These are phyloP conservation scores for Theonella swinhoei DNA, from an alignment of 37 sponge, comb jelly and placozoan genomes.

Conservation along the genomic window DNA sequence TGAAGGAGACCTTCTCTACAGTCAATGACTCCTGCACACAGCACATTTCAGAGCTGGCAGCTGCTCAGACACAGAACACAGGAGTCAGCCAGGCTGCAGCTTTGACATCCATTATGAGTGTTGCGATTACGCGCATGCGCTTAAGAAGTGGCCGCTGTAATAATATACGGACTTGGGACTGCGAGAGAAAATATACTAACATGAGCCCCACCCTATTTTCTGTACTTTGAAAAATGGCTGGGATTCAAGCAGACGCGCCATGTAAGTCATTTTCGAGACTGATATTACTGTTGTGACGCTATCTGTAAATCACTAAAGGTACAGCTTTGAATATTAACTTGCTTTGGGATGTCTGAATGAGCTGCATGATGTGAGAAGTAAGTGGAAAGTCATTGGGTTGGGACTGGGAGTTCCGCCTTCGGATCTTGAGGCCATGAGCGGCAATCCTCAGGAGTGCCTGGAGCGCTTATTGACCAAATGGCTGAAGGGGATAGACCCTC, in stretches of 20 bases:
- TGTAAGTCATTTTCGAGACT: too few relatives aligned
- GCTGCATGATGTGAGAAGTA: background rate
- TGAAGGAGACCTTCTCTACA: constrained; percentile 90
- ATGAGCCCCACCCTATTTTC: too few relatives aligned
- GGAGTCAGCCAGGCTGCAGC: background rate
- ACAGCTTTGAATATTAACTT: background rate
- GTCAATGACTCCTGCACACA: constrained; percentile 75
- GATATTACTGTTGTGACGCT: too few relatives aligned
- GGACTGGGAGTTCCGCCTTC: background rate
- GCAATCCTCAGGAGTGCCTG: background rate
- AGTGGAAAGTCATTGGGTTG: background rate
- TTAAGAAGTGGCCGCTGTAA: too few relatives aligned
- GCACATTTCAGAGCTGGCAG: constrained; percentile 41
- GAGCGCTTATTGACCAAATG: background rate
- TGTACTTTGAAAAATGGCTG: too few relatives aligned
- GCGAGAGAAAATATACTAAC: too few relatives aligned
- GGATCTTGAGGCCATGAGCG: background rate
- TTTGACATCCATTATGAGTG: too few relatives aligned
- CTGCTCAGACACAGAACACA: constrained; percentile 5
- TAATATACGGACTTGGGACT: too few relatives aligned
- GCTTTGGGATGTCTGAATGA: background rate
- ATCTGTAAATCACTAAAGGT: too few relatives aligned
- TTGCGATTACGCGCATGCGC: too few relatives aligned
- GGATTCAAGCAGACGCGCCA: too few relatives aligned
- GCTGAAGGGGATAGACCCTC: background rate